Evolutionary conservation across 2,797 vertebrate species (phyloP).

Genomic region (Ctenopoma kingsleyae): DNA sequence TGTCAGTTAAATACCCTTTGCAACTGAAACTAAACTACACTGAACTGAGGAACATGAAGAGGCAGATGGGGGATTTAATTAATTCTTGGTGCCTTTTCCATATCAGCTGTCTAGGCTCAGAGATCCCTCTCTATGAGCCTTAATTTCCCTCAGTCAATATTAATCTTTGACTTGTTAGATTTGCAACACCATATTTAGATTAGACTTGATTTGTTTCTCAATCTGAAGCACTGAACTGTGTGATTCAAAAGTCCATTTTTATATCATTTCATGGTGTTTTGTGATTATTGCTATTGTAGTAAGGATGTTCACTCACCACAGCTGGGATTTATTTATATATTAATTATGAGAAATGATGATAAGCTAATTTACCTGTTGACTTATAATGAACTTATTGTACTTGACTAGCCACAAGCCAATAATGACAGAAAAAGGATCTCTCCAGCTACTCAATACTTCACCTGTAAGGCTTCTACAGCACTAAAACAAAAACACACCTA

Average conservation of each 20-base stretch:
- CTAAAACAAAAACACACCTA: too few species aligned
- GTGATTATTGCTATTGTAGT: not conserved
- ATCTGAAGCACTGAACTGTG: slow-evolving; percentile 14
- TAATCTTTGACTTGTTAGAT: slow-evolving; percentile 65
- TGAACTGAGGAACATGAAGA: slow-evolving; percentile 27
- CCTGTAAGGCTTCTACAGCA: too few species aligned
- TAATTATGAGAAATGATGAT: slow-evolving; percentile 22
- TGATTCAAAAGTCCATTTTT: slow-evolving; percentile 27
- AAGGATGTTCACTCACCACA: too few species aligned
- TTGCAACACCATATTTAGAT: slow-evolving; percentile 56
- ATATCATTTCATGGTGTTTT: slow-evolving; percentile 15
- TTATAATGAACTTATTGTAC: too few species aligned
- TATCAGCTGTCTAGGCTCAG: slow-evolving; percentile 40
- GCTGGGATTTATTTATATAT: not conserved
- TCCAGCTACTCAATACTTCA: too few species aligned
- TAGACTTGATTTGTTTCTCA: slow-evolving; percentile 51
- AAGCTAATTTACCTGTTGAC: too few species aligned
- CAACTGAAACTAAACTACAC: slow-evolving; percentile 28
- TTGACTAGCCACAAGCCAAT: too few species aligned
- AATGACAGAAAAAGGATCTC: too few species aligned
- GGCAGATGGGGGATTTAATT: slow-evolving; percentile 59
- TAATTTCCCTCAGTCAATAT: slow-evolving; percentile 71
- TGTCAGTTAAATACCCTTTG: slow-evolving; percentile 23
- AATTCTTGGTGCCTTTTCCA: slow-evolving; percentile 53
- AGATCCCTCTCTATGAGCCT: slow-evolving; percentile 30